These are phyloP conservation scores for pig (Sus scrofa) DNA, from an alignment of 2,113 vertebrate genomes.

Conservation along the genomic window DNA sequence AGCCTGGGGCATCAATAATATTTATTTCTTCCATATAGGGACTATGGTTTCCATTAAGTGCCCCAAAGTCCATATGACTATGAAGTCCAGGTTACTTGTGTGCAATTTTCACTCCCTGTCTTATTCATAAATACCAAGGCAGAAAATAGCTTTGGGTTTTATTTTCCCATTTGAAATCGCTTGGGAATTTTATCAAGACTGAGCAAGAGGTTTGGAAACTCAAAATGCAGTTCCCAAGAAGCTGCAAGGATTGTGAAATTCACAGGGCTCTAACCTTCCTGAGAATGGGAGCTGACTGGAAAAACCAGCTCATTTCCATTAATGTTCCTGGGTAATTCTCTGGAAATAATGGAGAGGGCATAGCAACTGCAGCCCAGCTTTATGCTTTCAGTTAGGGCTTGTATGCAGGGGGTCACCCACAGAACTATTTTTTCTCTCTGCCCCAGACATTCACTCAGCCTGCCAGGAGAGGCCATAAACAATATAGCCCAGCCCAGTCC, in stretches of 20 bases:
- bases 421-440: neutral
- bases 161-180: slow-evolving; percentile 73
- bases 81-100: neutral
- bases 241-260: slow-evolving; percentile 58
- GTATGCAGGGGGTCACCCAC: neutral
- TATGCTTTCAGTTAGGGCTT: neutral
- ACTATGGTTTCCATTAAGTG: neutral
- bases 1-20: neutral
- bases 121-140: slow-evolving; percentile 38
- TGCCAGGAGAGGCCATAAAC: neutral
- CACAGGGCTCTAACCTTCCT: neutral
- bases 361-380: neutral
- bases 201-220: slow-evolving; percentile 58
- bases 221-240: slow-evolving; percentile 63
- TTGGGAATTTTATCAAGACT: slow-evolving; percentile 51
- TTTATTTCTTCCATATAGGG: neutral
- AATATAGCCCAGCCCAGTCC: neutral
- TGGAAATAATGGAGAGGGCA: slow-evolving; percentile 34
- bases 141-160: slow-evolving; percentile 48
- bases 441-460: neutral
- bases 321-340: slow-evolving; percentile 18
- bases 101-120: slow-evolving; percentile 8
- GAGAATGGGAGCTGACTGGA: neutral
- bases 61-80: neutral
- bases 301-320: slow-evolving; percentile 44